These are phyloP conservation scores for Festucalex cinctus DNA, from an alignment of 2,113 vertebrate species.

Conservation along the genomic window DNA sequence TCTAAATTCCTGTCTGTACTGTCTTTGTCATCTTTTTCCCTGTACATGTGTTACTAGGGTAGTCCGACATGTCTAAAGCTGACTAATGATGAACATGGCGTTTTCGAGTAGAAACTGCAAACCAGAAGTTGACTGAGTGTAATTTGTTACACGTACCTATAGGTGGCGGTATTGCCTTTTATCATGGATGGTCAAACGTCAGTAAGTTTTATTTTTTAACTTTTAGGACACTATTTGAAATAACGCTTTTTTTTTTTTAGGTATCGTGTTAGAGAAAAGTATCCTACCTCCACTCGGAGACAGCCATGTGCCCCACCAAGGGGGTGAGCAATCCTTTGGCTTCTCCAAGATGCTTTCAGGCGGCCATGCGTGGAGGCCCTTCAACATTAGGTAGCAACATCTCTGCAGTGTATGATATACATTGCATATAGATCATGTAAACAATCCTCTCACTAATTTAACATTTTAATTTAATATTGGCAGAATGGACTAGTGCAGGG, in stretches of 20 bases:
- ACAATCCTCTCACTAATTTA: no score
- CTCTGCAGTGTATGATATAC: slow-evolving; percentile 6
- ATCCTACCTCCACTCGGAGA: slow-evolving; percentile 54
- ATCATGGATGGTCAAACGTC: not conserved
- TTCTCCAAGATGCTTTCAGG: slow-evolving; percentile 49
- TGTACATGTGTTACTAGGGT: not conserved
- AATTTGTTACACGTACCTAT: slow-evolving; percentile 14
- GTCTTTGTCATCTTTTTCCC: no score
- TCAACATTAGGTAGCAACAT: slow-evolving; percentile 57
- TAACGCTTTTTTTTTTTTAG: slow-evolving; percentile 24
- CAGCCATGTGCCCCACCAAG: slow-evolving; percentile 42
- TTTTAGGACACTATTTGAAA: not conserved
- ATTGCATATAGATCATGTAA: no score
- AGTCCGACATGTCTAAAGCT: not conserved
- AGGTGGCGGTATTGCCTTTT: slow-evolving; percentile 31
- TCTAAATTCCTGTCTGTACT: not conserved
- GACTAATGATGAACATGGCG: not conserved
- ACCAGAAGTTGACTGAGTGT: slow-evolving; percentile 1
- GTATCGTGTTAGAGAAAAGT: slow-evolving; percentile 35
- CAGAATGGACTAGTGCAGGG: no score
- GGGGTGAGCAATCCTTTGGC: slow-evolving; percentile 45
- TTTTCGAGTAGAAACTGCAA: not conserved
- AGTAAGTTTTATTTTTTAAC: not conserved
- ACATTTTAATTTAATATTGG: no score
- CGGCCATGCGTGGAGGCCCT: slow-evolving; percentile 40